Evolutionary conservation across 2,797 vertebrate genomes (phyloP), one percentile per base, ranked within the genome.

Genomic region (Crax fasciolata): DNA sequence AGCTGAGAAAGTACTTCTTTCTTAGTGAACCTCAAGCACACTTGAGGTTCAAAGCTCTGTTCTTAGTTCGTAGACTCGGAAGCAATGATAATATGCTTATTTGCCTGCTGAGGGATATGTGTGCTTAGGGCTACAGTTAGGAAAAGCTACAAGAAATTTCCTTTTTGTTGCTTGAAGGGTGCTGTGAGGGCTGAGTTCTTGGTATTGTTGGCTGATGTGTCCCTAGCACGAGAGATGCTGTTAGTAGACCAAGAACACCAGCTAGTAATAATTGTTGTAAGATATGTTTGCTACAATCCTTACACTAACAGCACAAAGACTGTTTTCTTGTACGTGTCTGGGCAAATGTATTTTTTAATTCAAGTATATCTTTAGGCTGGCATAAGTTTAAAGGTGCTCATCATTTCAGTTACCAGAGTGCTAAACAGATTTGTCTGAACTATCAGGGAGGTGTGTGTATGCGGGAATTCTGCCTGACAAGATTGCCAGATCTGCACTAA

Each of bases 21-120:
- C 72, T 62, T 78, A 58, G 35, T 76, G 77, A 83, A 44, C 21
- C 58, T 93, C 54, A 85, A 94, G 92, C 84, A 48, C 89, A 84
- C 95, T 97, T 89, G 66, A 96, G 73, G 70, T 96, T 97, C 93
- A 96, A 94, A 96, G 95, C 78, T 9, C 32, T 91, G 39, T 72
- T 85, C 48, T 59, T 59, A 76, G 84, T 21, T 62, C 35, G 11
- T 84, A 6, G 62, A 32, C 66, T 63, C 1, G 48, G 71, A 78
- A 71, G 57, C 35, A 28, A 66, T 3, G 80, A 51, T 84, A 68
- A 27, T 63, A 51, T 51, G 18, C 68, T 46, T 86, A 46, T 95
- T 93, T 82, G 44, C 61, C 0, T 13, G 25, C n/a, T 24, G 32
- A 68, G 61, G 46, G 49, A 63, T 28, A 23, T 0, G 0, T 58